phyloP scores from a whole-genome alignment of 2,888 invertebrate species.

The Ormia ochracea region DNA sequence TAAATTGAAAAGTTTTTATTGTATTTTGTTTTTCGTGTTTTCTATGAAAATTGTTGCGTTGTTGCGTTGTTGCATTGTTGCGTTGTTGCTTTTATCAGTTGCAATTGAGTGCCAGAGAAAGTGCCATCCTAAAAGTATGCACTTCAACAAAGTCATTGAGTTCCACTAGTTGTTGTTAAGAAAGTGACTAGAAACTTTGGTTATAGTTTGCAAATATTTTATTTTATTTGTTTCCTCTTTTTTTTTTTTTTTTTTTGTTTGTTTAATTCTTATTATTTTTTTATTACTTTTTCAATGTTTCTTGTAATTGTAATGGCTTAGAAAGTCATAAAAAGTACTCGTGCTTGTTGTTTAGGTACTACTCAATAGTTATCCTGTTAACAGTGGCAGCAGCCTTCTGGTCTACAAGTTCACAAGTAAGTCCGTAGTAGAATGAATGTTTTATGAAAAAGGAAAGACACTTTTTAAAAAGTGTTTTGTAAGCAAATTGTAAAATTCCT shows the following conservation, averaged over 20 bases:
- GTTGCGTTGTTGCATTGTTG: constrained; percentile 34
- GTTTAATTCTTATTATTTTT: constrained; percentile 7
- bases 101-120: constrained; percentile 18
- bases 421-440: constrained; percentile 33
- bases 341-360: constrained; percentile 53
- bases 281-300: too few species aligned
- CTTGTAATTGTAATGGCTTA: constrained; percentile 55
- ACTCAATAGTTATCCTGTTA: constrained; percentile 38
- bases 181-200: constrained; percentile 23
- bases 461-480: constrained; percentile 16
- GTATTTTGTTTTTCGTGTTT: too few species aligned
- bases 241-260: constrained; percentile 1
- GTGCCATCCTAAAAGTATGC: constrained; percentile 45
- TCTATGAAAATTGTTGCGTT: constrained; percentile 20
- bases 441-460: background rate
- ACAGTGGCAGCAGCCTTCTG: constrained; percentile 45
- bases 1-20: too few species aligned
- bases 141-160: constrained; percentile 46
- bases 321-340: constrained; percentile 61
- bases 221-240: background rate
- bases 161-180: constrained; percentile 18
- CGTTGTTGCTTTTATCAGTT: constrained; percentile 3
- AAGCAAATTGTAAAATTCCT: constrained; percentile 29
- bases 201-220: constrained; percentile 7
- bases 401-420: constrained; percentile 50